Evolutionary conservation across 1,140 invertebrate genomes (phyloP).

Genomic region (Heterodera schachtii): DNA sequence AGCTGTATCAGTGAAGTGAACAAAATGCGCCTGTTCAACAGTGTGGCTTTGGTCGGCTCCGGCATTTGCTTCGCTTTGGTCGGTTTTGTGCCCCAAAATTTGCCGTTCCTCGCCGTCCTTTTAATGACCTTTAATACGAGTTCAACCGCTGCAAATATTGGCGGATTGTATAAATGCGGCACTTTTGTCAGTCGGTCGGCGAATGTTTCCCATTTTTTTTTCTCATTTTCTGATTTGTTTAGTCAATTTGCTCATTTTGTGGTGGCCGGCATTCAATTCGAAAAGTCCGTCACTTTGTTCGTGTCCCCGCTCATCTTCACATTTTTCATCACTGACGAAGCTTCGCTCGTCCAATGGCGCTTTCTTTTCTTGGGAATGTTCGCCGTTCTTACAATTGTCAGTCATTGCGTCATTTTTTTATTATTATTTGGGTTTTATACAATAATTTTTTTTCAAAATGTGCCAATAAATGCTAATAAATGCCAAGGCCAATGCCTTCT

Average conservation of each 20-base stretch:
- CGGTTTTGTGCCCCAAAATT: constrained; percentile 51
- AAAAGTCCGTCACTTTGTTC: constrained; percentile 45
- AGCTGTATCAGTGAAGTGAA: constrained; percentile 45
- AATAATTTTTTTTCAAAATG: too few relatives aligned
- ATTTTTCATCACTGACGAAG: constrained; percentile 34
- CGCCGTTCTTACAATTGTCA: constrained; percentile 1
- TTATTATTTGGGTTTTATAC: too few relatives aligned
- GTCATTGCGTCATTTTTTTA: background rate
- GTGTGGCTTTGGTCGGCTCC: constrained; percentile 51
- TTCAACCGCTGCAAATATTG: constrained; percentile 49
- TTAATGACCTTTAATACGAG: constrained; percentile 50
- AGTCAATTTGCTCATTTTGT: constrained; percentile 46
- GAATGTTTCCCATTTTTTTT: background rate
- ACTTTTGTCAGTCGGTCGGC: constrained; percentile 48
- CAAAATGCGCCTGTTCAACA: constrained; percentile 56
- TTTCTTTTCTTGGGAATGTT: constrained; percentile 30
- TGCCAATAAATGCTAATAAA: background rate
- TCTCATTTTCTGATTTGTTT: background rate
- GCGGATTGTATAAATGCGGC: constrained; percentile 58
- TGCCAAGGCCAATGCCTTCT: constrained; percentile 47
- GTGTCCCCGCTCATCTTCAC: constrained; percentile 36
- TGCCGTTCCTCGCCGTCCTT: constrained; percentile 34
- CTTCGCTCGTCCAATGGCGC: constrained; percentile 29
- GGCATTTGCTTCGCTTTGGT: constrained; percentile 46
- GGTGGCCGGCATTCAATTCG: constrained; percentile 42